A percentile compares a stretch with the other conserved stretches of the same genome.
Conservation (phyloP, 2,113 vertebrate genomes). For the Psophia crepitans region DNA sequence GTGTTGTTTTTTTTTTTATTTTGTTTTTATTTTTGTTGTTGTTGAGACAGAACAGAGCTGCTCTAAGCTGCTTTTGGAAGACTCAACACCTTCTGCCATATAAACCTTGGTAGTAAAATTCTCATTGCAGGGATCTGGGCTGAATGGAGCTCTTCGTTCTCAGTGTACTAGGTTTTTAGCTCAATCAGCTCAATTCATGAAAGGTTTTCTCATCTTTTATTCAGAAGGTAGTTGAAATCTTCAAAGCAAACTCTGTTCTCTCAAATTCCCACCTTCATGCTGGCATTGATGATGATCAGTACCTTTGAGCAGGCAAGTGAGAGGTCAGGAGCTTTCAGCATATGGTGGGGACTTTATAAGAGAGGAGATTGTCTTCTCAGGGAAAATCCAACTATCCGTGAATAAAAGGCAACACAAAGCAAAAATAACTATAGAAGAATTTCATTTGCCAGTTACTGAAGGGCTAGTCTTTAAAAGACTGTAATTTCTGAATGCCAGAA, state of each 20-base stretch:
- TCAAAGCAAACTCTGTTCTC: slow-evolving; percentile 21
- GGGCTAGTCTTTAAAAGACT: neutral
- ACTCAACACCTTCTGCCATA: neutral
- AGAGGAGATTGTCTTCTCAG: slow-evolving; percentile 6
- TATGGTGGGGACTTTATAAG: slow-evolving; percentile 33
- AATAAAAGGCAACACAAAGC: slow-evolving; percentile 43
- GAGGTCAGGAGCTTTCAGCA: slow-evolving; percentile 57
- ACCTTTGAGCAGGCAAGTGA: slow-evolving; percentile 38
- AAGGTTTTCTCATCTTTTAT: slow-evolving; percentile 68
- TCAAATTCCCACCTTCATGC: slow-evolving; percentile 46
- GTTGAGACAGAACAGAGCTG: neutral
- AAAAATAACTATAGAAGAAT: neutral
- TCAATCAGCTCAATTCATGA: slow-evolving; percentile 62
- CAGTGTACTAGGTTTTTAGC: slow-evolving; percentile 30
- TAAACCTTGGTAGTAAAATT: neutral
- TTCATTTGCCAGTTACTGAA: neutral
- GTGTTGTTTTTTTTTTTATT: no score
- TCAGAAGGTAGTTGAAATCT: slow-evolving; percentile 59
- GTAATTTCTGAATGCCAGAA: neutral
- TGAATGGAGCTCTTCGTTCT: slow-evolving; percentile 9
- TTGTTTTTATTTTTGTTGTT: no score
- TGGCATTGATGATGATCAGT: slow-evolving; percentile 57
- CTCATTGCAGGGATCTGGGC: neutral
- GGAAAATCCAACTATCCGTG: slow-evolving; percentile 29
- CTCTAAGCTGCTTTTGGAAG: neutral